Evolutionary conservation across 2,113 vertebrate genomes (phyloP).

Genomic region (Gopherus flavomarginatus): DNA sequence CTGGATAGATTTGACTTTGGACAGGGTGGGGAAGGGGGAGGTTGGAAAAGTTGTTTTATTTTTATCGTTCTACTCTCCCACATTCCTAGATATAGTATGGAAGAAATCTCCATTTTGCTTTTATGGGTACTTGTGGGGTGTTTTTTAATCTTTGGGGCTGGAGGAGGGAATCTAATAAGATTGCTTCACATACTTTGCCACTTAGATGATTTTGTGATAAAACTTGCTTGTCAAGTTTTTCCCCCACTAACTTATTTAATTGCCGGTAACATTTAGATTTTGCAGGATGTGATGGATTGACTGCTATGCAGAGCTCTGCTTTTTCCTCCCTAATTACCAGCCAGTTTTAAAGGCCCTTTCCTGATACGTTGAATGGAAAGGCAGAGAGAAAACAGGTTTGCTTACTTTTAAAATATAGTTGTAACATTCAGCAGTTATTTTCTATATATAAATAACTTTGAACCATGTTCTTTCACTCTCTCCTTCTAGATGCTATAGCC

Average conservation of each 20-base stretch:
- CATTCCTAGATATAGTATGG: background rate
- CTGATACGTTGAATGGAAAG: conserved; percentile 58
- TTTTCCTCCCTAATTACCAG: conserved; percentile 69
- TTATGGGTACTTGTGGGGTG: background rate
- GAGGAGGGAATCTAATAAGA: conserved; percentile 8
- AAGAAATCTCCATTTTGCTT: background rate
- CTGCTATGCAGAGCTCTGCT: conserved; percentile 12
- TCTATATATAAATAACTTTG: conserved; percentile 25
- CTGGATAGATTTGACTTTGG: conserved; percentile 83
- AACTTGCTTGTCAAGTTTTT: conserved; percentile 41
- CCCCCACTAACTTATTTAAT: conserved; percentile 49
- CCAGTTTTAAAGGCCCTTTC: conserved; percentile 60
- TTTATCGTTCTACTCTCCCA: conserved; percentile 65
- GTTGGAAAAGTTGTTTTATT: conserved; percentile 64
- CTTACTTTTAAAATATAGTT: conserved; percentile 66
- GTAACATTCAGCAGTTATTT: conserved; percentile 48
- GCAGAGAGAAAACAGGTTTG: conserved; percentile 49
- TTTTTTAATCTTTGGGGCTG: background rate
- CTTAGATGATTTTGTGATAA: conserved; percentile 26
- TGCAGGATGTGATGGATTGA: conserved; percentile 49
- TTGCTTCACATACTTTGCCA: conserved; percentile 24
- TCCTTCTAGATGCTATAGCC: background rate
- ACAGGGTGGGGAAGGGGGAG: conserved; percentile 39
- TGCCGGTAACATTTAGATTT: conserved; percentile 52
- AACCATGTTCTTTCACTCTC: conserved; percentile 29